Evolutionary conservation across 2,797 vertebrate genomes (phyloP), one percentile per base, ranked within the genome.

Genomic region (Poeciliopsis presidionis): DNA sequence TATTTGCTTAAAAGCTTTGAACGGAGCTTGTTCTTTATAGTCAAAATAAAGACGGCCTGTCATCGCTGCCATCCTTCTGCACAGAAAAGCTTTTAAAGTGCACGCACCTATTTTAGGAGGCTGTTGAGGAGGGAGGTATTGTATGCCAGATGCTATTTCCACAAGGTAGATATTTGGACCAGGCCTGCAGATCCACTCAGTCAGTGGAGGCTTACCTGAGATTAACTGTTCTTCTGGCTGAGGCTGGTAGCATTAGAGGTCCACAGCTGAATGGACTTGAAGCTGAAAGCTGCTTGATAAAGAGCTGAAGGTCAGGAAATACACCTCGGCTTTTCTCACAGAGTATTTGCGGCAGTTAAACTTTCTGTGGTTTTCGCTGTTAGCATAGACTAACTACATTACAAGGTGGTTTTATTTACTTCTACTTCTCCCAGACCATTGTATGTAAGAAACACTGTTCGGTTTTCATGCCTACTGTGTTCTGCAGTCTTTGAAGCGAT

Each of bases 191-290:
- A 94, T 92, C 93, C 89, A 86, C 87, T 93, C 92, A 94, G 92
- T 94, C 92, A 94, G 87, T 74, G 85, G 84, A 33, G 93, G 92
- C 92, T 95, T 94, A 94, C 93, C 92, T 95, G 93, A 95, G 95
- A 96, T 95, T 94, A 95, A 93, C 91, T 95, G 94, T 96, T 91
- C 94, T 94, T 86, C 90, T 88, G 82, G 89, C 86, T 81, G 86
- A 92, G 85, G 86, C 88, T 89, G 86, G 88, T 87, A 85, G 92
- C 87, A 91, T 94, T 93, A 93, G 87, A 77, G 28, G 88, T 87
- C 91, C 87, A 89, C 85, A 78, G 33, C 80, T 90, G 88, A 93
- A 90, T 88, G 88, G 86, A 89, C 73, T 39, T 81, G 71, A 89
- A 86, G 87, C 88, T 69, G 47, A 91, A 94, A 92, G 88, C 92